Evolutionary conservation across 2,888 invertebrate species (phyloP), one percentile per base, ranked within the genome.

Genomic region (Sesia apiformis): DNA sequence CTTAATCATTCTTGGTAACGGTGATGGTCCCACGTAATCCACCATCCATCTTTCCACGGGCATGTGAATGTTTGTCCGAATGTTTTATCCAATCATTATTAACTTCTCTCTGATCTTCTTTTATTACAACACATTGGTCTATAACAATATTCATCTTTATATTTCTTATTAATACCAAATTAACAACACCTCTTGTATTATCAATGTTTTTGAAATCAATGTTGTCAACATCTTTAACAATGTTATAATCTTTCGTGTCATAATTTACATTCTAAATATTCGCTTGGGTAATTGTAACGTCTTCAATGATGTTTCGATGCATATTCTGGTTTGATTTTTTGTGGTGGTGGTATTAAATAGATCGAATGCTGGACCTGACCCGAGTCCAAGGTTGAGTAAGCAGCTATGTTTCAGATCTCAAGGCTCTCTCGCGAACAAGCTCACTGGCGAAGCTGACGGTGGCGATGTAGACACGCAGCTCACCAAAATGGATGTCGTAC

Each of bases 401-500:
- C 90, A 90, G 90, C 90, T 90, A 78, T 90, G 90, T 90, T 90
- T 92, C 83, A 95, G 96, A 92, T 95, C 96, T 62, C 97, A 97
- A 92, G 95, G 96, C 78, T 97, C 97, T 73, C 92, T 97, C 87
- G 96, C 95, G 64, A 89, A 89, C 79, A 96, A 97, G 90, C 91
- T 97, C 84, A 98, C 98, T 81, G 98, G 98, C 73, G 96, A 97
- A 63, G 97, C 97, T 53, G 98, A 98, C 80, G 95, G 97, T 52
- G 98, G 98, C 55, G 98, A 99, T 81, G 96, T 95, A 69, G 98
- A 99, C 84, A 95, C 98, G 52, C 96, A 96, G 74, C 92, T 99
- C 60, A 98, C 98, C 63, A 99, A 99, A 92, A 93, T 98, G 91
- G 99, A 99, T 91, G 98, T 99, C 67, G 98, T 98, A 56, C 92